Evolutionary conservation across 2,888 invertebrate genomes (phyloP), one percentile per base, ranked within the genome.

Genomic region (Dinocampus coccinellae): DNA sequence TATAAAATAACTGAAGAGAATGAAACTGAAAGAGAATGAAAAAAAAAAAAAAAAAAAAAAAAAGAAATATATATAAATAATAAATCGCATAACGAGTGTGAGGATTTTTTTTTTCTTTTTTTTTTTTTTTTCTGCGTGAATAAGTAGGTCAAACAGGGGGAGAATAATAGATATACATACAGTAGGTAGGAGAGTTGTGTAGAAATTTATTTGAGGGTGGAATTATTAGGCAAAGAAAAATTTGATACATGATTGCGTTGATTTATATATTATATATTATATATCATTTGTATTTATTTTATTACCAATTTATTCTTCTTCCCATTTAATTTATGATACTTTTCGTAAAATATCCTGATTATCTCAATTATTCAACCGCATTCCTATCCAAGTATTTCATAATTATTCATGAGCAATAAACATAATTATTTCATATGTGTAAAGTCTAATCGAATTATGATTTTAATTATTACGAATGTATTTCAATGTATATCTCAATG

Each of bases 1-100:
- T 24, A 24, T 64, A 52, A 64, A 52, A 64, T 52, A 60, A 20
- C 33, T 20, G n/a, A 9, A 33, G 9, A n/a, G 34, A 58, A 16
- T 42, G 42, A 2, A 4, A 29, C 29, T 33, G n/a, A 16, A 33
- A 33, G 58, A 13, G 16, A 33, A 58, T 29, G 9, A 58, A 58
- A 29, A 26, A 26, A 53, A 33, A 36, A 22, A 29, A 42, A 42
- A 20, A 62, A 24, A 61, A 11, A 16, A 61, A 36, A 24, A 9
- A n/a, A 20, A 24, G n/a, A n/a, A n/a, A n/a, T n/a, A n/a, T n/a
- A n/a, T n/a, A n/a, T n/a, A n/a, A 13, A 11, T 55, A 39, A 62
- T 62, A 62, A 62, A 62, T 39, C 36, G 26, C 55, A 22, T 11
- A 55, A 47, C 16, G n/a, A n/a, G 55, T 55, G 26, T 55, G 24